Evolutionary conservation across 2,888 invertebrate genomes (phyloP).

Genomic region (Idaea biselata): DNA sequence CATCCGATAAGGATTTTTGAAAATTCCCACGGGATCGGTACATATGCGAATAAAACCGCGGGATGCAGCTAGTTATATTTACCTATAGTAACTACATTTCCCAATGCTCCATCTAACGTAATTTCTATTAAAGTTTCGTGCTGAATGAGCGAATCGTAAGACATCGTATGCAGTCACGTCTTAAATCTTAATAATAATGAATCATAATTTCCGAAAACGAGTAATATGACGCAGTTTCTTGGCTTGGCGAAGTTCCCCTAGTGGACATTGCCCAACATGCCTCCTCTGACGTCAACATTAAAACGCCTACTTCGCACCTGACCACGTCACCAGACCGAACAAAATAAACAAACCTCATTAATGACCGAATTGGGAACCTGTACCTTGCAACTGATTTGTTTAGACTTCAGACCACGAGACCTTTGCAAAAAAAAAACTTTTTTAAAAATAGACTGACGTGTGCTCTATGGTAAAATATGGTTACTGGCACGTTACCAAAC

Average conservation of each 20-base stretch:
- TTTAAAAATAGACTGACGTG: slow-evolving; percentile 19
- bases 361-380: background rate
- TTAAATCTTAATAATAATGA: background rate
- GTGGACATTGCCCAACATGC: slow-evolving; percentile 57
- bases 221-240: background rate
- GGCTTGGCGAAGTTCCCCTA: slow-evolving; percentile 42
- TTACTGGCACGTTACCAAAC: slow-evolving; percentile 42
- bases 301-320: slow-evolving; percentile 29
- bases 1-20: too few species aligned
- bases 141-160: background rate
- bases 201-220: background rate
- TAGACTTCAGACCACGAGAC: background rate
- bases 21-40: too few species aligned
- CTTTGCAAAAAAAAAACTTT: slow-evolving; percentile 12
- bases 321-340: slow-evolving; percentile 24
- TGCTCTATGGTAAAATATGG: slow-evolving; percentile 32
- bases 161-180: background rate
- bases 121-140: background rate
- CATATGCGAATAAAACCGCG: too few species aligned
- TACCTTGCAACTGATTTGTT: background rate
- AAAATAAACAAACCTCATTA: slow-evolving; percentile 16
- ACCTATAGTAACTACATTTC: too few species aligned
- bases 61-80: too few species aligned
- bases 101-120: too few species aligned
- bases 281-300: slow-evolving; percentile 49